These are phyloP conservation scores for Blastobasis adustella DNA, from an alignment of 2,888 invertebrate genomes.

Conservation along the genomic window DNA sequence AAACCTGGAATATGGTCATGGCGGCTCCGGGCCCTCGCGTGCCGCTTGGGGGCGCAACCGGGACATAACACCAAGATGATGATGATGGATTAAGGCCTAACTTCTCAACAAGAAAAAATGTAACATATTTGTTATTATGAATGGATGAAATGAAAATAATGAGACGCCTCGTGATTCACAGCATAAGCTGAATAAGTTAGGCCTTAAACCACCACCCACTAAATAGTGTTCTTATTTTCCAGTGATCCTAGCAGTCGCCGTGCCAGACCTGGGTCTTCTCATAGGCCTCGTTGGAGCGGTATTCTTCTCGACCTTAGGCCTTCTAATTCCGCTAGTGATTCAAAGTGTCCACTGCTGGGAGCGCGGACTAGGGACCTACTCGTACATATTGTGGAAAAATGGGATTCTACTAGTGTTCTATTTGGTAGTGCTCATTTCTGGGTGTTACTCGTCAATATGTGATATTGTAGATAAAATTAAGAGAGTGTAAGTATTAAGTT, in stretches of 20 bases:
- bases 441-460: constrained; percentile 45
- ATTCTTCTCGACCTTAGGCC: constrained; percentile 82
- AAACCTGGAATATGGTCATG: too few relatives aligned
- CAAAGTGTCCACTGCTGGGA: constrained; percentile 84
- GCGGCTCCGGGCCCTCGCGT: too few relatives aligned
- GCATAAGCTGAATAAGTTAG: not conserved
- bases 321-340: constrained; percentile 82
- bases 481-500: too few relatives aligned
- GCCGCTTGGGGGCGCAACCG: too few relatives aligned
- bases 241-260: constrained; percentile 83
- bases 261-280: constrained; percentile 89
- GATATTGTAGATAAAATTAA: constrained; percentile 26
- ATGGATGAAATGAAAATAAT: too few relatives aligned
- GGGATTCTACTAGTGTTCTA: constrained; percentile 47
- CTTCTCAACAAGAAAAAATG: too few relatives aligned
- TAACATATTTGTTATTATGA: too few relatives aligned
- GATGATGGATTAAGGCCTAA: too few relatives aligned
- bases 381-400: constrained; percentile 82
- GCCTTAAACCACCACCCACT: not conserved
- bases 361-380: constrained; percentile 74
- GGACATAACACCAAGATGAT: too few relatives aligned
- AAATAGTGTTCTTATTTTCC: constrained; percentile 33
- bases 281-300: constrained; percentile 92
- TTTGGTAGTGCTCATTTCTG: constrained; percentile 44
- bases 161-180: too few relatives aligned